These are phyloP conservation scores for Tinea semifulvella DNA, from an alignment of 2,888 invertebrate species.

Conservation along the genomic window DNA sequence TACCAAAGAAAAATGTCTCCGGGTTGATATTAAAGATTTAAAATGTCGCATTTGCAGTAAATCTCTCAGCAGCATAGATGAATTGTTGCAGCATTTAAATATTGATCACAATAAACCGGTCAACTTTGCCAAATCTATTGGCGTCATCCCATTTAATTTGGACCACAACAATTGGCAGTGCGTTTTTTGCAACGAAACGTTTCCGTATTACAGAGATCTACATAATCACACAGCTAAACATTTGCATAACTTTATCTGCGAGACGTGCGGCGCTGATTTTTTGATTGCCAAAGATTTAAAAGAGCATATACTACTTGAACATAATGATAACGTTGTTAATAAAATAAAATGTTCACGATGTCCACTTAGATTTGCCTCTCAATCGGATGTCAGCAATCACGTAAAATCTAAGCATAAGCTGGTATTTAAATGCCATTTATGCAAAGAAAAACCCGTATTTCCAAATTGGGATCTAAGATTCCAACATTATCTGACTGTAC, in stretches of 20 bases:
- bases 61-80: slow-evolving; percentile 41
- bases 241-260: slow-evolving; percentile 55
- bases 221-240: slow-evolving; percentile 54
- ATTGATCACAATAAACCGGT: slow-evolving; percentile 55
- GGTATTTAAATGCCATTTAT: slow-evolving; percentile 53
- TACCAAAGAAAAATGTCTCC: slow-evolving; percentile 53
- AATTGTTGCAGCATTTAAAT: slow-evolving; percentile 42
- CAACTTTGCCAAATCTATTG: slow-evolving; percentile 49
- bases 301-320: slow-evolving; percentile 56
- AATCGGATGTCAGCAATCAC: slow-evolving; percentile 48
- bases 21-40: slow-evolving; percentile 51
- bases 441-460: slow-evolving; percentile 54
- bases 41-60: slow-evolving; percentile 53
- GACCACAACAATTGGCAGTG: slow-evolving; percentile 53
- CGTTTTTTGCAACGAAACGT: slow-evolving; percentile 49
- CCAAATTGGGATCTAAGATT: slow-evolving; percentile 54
- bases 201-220: slow-evolving; percentile 46
- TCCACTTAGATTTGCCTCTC: slow-evolving; percentile 47
- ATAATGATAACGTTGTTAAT: slow-evolving; percentile 45
- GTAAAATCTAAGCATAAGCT: slow-evolving; percentile 49
- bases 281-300: no score
- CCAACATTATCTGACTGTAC: slow-evolving; percentile 52
- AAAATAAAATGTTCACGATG: slow-evolving; percentile 53
- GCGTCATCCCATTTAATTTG: slow-evolving; percentile 52
- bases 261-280: slow-evolving; percentile 55